Evolutionary conservation across 2,113 vertebrate genomes (phyloP), one percentile per base, ranked within the genome.

Genomic region (Neopipo cinnamomea): DNA sequence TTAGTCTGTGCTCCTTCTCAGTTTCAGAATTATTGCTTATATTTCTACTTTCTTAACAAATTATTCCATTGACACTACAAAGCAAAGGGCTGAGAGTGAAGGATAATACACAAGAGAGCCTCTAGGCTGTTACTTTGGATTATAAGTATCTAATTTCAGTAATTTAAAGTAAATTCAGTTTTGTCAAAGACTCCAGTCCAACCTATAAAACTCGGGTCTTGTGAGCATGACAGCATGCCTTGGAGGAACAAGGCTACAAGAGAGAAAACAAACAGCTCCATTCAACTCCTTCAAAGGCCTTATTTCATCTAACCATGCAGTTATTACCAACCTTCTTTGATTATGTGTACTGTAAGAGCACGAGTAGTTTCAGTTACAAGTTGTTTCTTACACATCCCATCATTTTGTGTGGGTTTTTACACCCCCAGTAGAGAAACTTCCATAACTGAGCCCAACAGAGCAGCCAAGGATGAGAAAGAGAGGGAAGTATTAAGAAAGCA

Each of bases 131-230:
- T 92, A 92, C 95, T 93, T 96, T 75, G 76, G 96, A 89, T 94
- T 96, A 91, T 93, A 97, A 94, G 93, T 95, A 93, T 94, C 93
- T 96, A 93, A 94, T 96, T 93, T 96, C 93, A 92, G 88, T 91
- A 87, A 95, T 97, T 96, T 95, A 94, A 96, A 92, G 85, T n/a
- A 96, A 96, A 95, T 93, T 94, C 88, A 78, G 88, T 93, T 96
- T 96, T 95, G 85, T 88, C 90, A 88, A 91, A 95, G 82, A 91
- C 90, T 96, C 72, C 83, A 93, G 63, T 66, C 84, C 93, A 89
- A 92, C 91, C 86, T 81, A 95, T 95, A 95, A 93, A 95, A 91
- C 81, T 88, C 86, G 16, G 80, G 94, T 84, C 91, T 3, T 4
- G 76, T 72, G 85, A 91, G 65, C 93, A 79, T 59, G 84, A 95